Evolutionary conservation across 2,113 vertebrate genomes (phyloP).

Genomic region (Sinosuthora webbiana): DNA sequence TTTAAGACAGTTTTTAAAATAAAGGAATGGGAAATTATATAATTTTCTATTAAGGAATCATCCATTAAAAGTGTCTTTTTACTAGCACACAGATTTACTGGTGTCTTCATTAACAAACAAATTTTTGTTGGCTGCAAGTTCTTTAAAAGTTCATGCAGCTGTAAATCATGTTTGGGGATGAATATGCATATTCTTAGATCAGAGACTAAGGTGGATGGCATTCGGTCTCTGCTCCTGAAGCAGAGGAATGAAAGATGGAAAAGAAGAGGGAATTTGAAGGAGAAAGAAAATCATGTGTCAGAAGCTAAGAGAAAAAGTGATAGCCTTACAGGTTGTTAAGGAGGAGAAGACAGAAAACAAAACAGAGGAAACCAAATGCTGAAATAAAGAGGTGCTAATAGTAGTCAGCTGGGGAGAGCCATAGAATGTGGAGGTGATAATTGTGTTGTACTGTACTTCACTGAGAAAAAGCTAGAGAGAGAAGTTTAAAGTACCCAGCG

Average conservation of each 20-base stretch:
- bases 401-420: constrained; percentile 35
- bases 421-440: constrained; percentile 16
- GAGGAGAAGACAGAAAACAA: not conserved
- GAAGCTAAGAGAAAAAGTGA: not conserved
- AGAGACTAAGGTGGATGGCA: not conserved
- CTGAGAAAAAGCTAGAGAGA: constrained; percentile 23
- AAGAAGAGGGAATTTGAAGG: not conserved
- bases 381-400: constrained; percentile 57
- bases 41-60: not conserved
- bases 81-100: not conserved
- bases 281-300: not conserved
- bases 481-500: not conserved
- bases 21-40: not conserved
- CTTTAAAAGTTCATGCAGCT: not conserved
- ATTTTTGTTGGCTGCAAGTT: not conserved
- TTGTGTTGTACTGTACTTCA: constrained; percentile 1
- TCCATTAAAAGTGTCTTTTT: not conserved
- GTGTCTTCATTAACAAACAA: not conserved
- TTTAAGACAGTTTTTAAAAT: not conserved
- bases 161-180: not conserved
- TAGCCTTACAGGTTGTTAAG: not conserved
- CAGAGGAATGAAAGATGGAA: not conserved
- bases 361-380: constrained; percentile 20
- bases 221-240: not conserved
- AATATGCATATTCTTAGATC: not conserved